Conservation (phyloP, 2,888 invertebrate species). For the Papilio demoleus region DNA sequence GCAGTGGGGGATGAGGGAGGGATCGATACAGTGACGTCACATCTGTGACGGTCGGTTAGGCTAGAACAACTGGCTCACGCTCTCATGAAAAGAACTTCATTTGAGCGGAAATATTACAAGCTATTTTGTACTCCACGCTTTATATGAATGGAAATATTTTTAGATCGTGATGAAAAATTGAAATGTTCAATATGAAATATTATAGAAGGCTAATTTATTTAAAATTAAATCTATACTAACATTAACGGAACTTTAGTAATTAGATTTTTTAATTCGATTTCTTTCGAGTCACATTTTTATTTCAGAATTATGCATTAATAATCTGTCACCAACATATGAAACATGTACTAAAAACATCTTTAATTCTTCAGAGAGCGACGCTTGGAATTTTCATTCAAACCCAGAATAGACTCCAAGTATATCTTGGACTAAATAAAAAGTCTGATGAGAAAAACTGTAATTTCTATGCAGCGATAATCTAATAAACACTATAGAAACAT, state of each 20-base stretch:
- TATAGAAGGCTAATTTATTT: no score
- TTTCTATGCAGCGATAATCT: background rate
- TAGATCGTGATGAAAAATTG: no score
- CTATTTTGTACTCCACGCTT: background rate
- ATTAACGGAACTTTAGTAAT: no score
- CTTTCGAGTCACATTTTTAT: no score
- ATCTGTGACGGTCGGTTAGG: constrained; percentile 63
- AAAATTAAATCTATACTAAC: no score
- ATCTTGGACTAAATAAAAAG: background rate
- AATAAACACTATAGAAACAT: no score
- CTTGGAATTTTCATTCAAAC: background rate
- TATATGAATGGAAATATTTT: no score
- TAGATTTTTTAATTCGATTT: no score
- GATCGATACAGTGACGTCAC: constrained; percentile 80
- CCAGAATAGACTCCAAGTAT: background rate
- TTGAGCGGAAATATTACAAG: background rate
- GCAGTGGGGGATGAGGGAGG: constrained; percentile 39
- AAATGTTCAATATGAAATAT: no score
- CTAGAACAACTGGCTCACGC: constrained; percentile 53
- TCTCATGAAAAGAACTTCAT: constrained; percentile 51
- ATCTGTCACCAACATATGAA: no score
- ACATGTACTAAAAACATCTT: no score
- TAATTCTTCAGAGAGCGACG: background rate
- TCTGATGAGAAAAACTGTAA: background rate
- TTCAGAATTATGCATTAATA: no score